Evolutionary conservation across 35 echinoderm and acorn worm species (phyloP), one percentile per base, ranked within the genome.

Genomic region (Holothuria glaberrima): DNA sequence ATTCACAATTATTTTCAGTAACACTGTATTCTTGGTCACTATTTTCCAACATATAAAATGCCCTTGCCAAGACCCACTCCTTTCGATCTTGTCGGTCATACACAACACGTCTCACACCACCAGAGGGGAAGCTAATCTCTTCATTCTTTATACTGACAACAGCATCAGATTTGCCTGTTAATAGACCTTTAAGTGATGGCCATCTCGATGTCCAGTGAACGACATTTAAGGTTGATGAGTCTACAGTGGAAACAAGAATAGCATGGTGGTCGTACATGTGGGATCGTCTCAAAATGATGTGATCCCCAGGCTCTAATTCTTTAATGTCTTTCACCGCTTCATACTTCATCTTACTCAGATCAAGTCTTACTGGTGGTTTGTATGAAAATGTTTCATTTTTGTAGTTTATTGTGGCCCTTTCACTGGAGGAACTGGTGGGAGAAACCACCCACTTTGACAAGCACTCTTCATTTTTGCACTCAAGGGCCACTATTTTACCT

Each of bases 1-100:
- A 21, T 33, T 84, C 80, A 63, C 80, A 84, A 61, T 84, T 84
- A 63, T 84, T 84, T 0, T 62, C 57, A 18, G 14, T 2, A 34
- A 84, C 56, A 54, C 57, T 20, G 57, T 63, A 84, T 6, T 33
- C 0, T 52, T 84, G 10, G 10, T 16, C 57, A 31, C 46, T 36
- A 12, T 84, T 41, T 3, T 84, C 0, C 14, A 61, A 9, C 80
- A 84, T 62, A 12, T 61, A 1, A 22, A 61, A 61, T 25, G 80
- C 80, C 30, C 80, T 84, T 27, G 79, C 79, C 18, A 82, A 12
- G 0, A 82, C 79, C 2, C 58, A 5, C 5, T 82, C 48, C 20
- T 6, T 19, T 12, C 2, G 54, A 33, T 58, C 48, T 48, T 29
- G 0, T 4, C 29, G 6, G 4, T 0, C 0, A 26, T 82, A 58